Base-by-base conservation (phyloP, 2,888 invertebrate genomes). In the Nasonia oneida region DNA sequence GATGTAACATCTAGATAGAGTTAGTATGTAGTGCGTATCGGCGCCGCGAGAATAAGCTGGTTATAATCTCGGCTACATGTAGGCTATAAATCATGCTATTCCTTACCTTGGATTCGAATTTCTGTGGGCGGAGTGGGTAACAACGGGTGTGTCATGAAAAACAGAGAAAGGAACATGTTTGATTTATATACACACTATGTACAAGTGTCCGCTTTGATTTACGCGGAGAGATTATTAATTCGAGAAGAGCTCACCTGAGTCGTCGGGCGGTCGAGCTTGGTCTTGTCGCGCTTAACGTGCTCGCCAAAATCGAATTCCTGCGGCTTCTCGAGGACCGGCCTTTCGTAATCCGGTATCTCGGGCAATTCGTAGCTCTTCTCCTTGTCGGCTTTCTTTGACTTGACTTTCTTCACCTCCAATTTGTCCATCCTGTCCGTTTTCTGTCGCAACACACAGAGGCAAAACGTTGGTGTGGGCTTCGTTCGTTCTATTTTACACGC, bases 271-370 rank as follows among this genome's bases (percentile, higher is more conserved):
- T 93, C 93, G 29, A 93, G 89, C 85, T 93, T 93, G 0, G 92
- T 92, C 82, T 93, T 93, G 33, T 93, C 93, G 0, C 93, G 92
- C 3, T 88, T 87, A 12, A 87, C 88, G 42, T 87, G 89, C 0
- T 93, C 93, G n/a, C 91, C 89, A 50, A 93, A 93, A 2, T 93
- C 93, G 85, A 93, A 93, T 88, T 92, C 93, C 85, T 89, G 91
- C 2, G 93, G 92, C 85, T 93, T 93, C 91, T 97, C 96, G 85
- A 97, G 94, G 3, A 95, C 96, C 2, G 97, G 96, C 88, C 97
- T 95, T 53, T 97, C 97, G 90, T 97, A 97, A 92, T 97, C 97
- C 18, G 93, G 93, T 83, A 93, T 93, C 84, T 93, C 93, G 14
- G 93, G 93, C 79, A 93, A 90, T 39, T 93, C 93, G 85, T 92